These are phyloP conservation scores for Microtus obscurus DNA, from an alignment of 2,797 vertebrate species.

Conservation along the genomic window DNA sequence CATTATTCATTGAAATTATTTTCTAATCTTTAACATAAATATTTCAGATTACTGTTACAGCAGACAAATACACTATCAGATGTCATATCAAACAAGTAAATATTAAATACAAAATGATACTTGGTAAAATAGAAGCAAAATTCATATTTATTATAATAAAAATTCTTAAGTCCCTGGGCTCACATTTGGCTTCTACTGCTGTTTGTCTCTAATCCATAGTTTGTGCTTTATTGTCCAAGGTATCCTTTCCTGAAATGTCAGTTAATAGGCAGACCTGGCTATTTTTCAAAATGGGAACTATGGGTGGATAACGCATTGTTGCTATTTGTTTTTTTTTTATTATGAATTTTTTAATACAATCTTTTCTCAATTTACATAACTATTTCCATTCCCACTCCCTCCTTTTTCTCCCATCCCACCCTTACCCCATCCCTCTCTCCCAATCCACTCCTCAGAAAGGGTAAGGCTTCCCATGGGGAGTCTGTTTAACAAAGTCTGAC, in stretches of 20 bases:
- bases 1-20: not conserved
- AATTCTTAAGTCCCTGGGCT: not conserved
- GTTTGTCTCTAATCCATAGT: not conserved
- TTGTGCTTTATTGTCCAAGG: not conserved
- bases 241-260: not conserved
- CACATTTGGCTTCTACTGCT: not conserved
- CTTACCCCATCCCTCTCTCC: too few species aligned
- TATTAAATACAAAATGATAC: not conserved
- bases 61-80: not conserved
- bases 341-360: too few species aligned
- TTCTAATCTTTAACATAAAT: not conserved
- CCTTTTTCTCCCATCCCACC: too few species aligned
- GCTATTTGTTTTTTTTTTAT: too few species aligned
- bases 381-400: too few species aligned
- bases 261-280: not conserved
- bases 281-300: conserved; percentile 44
- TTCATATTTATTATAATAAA: not conserved
- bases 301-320: not conserved
- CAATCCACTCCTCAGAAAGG: too few species aligned
- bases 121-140: not conserved
- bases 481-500: too few species aligned
- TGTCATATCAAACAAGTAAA: not conserved
- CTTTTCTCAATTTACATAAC: too few species aligned
- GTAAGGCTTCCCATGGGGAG: too few species aligned
- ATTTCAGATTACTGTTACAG: not conserved